These are phyloP conservation scores for Eptesicus fuscus DNA, from an alignment of 2,113 vertebrate species.

Conservation along the genomic window DNA sequence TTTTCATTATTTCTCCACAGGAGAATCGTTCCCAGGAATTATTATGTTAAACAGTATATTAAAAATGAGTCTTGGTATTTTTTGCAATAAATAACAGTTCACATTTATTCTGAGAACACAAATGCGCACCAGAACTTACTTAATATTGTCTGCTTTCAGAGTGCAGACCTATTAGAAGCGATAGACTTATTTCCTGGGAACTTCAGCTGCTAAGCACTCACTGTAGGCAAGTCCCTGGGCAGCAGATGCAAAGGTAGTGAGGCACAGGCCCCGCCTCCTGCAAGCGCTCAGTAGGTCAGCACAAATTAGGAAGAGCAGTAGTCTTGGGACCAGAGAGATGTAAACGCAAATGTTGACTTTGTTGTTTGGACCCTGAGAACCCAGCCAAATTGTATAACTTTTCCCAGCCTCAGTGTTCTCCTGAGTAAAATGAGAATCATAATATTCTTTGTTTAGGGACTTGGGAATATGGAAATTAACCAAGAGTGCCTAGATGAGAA, in stretches of 20 bases:
- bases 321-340: neutral
- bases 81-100: slow-evolving; percentile 73
- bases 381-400: neutral
- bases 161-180: neutral
- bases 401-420: neutral
- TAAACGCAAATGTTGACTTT: neutral
- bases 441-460: neutral
- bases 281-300: neutral
- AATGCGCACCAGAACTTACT: slow-evolving; percentile 60
- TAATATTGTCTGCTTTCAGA: neutral
- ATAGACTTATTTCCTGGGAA: neutral
- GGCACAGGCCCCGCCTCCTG: neutral
- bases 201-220: too few relatives aligned
- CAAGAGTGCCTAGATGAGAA: neutral
- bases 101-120: slow-evolving; percentile 45
- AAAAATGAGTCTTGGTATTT: slow-evolving; percentile 75
- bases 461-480: neutral
- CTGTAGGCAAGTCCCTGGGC: fast-evolving
- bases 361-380: neutral
- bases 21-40: slow-evolving; percentile 75
- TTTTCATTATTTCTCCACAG: slow-evolving; percentile 75
- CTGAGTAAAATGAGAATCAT: neutral
- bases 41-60: slow-evolving; percentile 73
- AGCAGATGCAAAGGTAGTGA: too few relatives aligned
- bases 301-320: neutral